Conservation (phyloP, 2,888 invertebrate genomes). For the Liodrosophila aerea region DNA sequence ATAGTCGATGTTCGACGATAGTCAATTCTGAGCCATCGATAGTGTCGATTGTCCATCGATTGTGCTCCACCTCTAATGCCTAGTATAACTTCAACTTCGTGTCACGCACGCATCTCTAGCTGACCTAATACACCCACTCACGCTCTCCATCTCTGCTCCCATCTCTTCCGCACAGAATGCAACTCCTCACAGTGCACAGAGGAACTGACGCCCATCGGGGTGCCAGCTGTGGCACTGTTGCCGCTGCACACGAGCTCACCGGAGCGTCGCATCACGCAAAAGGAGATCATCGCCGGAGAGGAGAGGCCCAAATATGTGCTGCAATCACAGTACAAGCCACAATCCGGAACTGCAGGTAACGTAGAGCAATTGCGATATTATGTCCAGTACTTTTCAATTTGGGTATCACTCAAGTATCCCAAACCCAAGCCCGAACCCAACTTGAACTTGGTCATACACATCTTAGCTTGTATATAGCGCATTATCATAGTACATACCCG, state of each 20-base stretch:
- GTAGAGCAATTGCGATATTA: background rate
- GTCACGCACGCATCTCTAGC: slow-evolving; percentile 6
- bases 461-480: slow-evolving; percentile 24
- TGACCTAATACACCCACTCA: background rate
- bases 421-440: slow-evolving; percentile 3
- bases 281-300: slow-evolving; percentile 87
- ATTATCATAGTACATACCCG: slow-evolving; percentile 9
- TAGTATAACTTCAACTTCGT: background rate
- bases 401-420: no score
- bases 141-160: background rate
- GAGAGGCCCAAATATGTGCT: slow-evolving; percentile 84
- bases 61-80: no score
- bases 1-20: no score
- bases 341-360: slow-evolving; percentile 55
- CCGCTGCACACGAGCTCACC: slow-evolving; percentile 83
- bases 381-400: no score
- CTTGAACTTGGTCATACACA: slow-evolving; percentile 5
- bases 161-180: slow-evolving; percentile 70
- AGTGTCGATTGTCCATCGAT: no score
- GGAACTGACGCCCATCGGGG: slow-evolving; percentile 79
- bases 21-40: no score
- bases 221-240: slow-evolving; percentile 81
- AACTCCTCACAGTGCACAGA: slow-evolving; percentile 80
- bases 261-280: slow-evolving; percentile 83
- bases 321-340: slow-evolving; percentile 80